Evolutionary conservation across 2,888 invertebrate species (phyloP), one percentile per base, ranked within the genome.

Genomic region (Caenorhabditis afra): DNA sequence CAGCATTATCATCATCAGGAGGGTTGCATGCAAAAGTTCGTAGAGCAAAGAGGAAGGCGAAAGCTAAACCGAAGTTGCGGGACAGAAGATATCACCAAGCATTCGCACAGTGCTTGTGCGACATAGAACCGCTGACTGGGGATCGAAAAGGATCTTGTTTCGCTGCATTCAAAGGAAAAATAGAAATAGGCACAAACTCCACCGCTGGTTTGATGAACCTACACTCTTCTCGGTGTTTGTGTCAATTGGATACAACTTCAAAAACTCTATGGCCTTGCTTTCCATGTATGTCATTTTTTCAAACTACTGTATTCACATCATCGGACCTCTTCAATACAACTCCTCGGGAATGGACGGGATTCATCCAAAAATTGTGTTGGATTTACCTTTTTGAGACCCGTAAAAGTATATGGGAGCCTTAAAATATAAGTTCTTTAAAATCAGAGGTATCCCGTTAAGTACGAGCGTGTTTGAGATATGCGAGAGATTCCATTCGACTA

Each of bases 231-330:
- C 76, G 81, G 49, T 89, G 89, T 64, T 70, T 89, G 11, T 89
- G 89, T 61, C 90, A 89, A 53, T 59, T 89, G 16, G 89, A 89
- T 65, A 85, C 79, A 58, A 79, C 84, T n/a, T 85, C 87, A 1
- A 87, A 87, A 23, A 85, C 87, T 12, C 50, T 89, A 2, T 89
- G 89, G 89, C 89, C 89, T 0, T 89, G 89, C 65, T 89, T 89
- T 82, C 89, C 89, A 37, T 89, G 89, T 89, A 47, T 85, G 86
- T 76, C n/a, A n/a, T n/a, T n/a, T n/a, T n/a, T n/a, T n/a, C n/a
- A n/a, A n/a, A n/a, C n/a, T n/a, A n/a, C n/a, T n/a, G n/a, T n/a
- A n/a, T n/a, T n/a, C n/a, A n/a, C n/a, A n/a, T n/a, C n/a, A n/a
- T n/a, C n/a, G n/a, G n/a, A n/a, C n/a, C n/a, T n/a, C n/a, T n/a